Evolutionary conservation across 2,797 vertebrate species (phyloP).

Genomic region (Catamblyrhynchus diadema): DNA sequence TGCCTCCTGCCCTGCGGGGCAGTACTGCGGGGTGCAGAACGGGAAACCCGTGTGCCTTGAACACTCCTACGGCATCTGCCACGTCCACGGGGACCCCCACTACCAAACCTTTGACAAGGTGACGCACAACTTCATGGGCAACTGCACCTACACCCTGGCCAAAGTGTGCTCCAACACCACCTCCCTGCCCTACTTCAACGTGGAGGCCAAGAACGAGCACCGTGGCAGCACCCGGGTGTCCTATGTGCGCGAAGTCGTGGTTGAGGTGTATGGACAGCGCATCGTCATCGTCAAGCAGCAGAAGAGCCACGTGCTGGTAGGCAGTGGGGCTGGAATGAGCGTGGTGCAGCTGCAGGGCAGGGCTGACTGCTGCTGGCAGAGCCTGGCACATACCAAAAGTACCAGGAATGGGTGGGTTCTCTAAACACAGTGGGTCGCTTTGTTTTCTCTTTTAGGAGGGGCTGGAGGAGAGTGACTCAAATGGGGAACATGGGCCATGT

Average conservation of each 20-base stretch:
- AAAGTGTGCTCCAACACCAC: slow-evolving; percentile 72
- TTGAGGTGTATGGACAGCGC: slow-evolving; percentile 65
- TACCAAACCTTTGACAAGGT: slow-evolving; percentile 83
- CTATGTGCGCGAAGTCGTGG: not conserved
- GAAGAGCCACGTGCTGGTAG: slow-evolving; percentile 78
- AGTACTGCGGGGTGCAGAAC: slow-evolving; percentile 68
- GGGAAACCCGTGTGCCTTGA: slow-evolving; percentile 16
- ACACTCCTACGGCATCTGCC: slow-evolving; percentile 73
- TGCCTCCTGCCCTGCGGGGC: slow-evolving; percentile 58
- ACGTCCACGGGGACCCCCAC: slow-evolving; percentile 75
- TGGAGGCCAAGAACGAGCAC: slow-evolving; percentile 98
- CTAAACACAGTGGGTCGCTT: rapidly evolving
- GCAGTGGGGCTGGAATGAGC: not conserved
- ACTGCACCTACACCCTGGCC: slow-evolving; percentile 82
- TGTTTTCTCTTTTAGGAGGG: rapidly evolving
- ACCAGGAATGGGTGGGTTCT: not conserved
- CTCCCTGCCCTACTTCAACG: slow-evolving; percentile 89
- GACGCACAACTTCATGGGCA: slow-evolving; percentile 76
- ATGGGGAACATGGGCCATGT: rapidly evolving
- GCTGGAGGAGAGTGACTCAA: not conserved
- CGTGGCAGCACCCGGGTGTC: slow-evolving; percentile 49
- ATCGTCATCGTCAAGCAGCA: slow-evolving; percentile 74
- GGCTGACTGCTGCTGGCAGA: not conserved
- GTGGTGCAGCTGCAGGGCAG: rapidly evolving
- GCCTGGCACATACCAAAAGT: rapidly evolving